Percentiles rank a stretch among this genome's conserved stretches.
Conservation (phyloP, 2,888 invertebrate species). For the Cosmopolites sordidus region DNA sequence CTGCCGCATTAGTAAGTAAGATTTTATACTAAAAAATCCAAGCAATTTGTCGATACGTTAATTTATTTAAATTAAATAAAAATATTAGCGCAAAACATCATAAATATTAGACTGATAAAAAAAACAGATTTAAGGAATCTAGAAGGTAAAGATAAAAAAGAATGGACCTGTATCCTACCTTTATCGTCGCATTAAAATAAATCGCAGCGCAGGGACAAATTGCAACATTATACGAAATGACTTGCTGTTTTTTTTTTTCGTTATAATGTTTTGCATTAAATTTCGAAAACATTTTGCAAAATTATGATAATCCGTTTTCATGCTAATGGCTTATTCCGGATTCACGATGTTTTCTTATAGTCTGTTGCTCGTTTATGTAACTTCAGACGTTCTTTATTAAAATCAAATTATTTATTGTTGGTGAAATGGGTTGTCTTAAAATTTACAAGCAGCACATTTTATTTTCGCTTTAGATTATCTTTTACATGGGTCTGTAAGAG, state of each 20-base stretch:
- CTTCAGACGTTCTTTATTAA: too few species aligned
- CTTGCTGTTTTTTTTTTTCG: constrained; percentile 10
- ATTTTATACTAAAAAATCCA: too few species aligned
- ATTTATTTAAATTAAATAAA: too few species aligned
- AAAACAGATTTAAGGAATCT: background rate
- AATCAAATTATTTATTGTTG: too few species aligned
- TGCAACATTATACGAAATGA: constrained; percentile 13
- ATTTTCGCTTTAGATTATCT: too few species aligned
- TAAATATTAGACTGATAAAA: too few species aligned
- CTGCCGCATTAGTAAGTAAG: too few species aligned
- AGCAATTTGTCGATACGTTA: too few species aligned
- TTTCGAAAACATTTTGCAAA: constrained; percentile 3
- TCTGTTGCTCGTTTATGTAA: background rate
- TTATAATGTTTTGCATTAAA: constrained; percentile 13
- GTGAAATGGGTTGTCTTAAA: too few species aligned
- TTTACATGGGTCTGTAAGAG: too few species aligned
- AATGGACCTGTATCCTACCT: constrained; percentile 5
- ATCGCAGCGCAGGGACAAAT: constrained; percentile 13
- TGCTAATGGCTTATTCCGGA: background rate
- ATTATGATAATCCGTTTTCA: constrained; percentile 1
- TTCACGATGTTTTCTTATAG: background rate
- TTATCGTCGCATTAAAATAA: constrained; percentile 11
- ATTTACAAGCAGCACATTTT: too few species aligned
- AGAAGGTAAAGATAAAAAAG: background rate
- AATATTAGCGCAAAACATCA: too few species aligned